These are phyloP conservation scores for Pseudopleuronectes americanus DNA, from an alignment of 2,797 vertebrate genomes.

Conservation along the genomic window DNA sequence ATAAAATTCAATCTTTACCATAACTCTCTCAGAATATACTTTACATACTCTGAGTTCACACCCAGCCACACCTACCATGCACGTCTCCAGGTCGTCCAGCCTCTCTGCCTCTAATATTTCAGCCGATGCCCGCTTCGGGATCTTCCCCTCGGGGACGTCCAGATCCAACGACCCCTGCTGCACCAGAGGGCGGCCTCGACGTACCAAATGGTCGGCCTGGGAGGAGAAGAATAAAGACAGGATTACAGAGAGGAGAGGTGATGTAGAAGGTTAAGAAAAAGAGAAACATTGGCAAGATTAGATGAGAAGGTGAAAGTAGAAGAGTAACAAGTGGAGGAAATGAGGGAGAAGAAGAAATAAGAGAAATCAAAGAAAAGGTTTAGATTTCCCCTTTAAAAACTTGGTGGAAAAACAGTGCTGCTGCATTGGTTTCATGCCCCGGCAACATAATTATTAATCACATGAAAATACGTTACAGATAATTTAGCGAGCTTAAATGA, in stretches of 20 bases:
- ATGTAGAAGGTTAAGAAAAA: background rate
- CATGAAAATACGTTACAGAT: background rate
- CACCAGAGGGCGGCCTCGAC: constrained; percentile 86
- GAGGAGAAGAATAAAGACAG: background rate
- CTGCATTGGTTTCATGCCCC: no score
- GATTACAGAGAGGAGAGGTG: constrained; percentile 1
- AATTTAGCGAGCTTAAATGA: background rate
- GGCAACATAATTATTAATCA: background rate
- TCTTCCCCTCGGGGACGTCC: constrained; percentile 89
- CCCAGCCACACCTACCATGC: constrained; percentile 86
- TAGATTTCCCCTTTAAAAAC: background rate
- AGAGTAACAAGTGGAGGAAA: no score
- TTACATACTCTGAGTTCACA: no score
- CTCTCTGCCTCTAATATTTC: constrained; percentile 92
- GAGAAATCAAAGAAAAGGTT: background rate
- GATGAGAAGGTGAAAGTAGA: background rate
- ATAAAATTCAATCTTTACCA: no score
- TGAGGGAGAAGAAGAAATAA: background rate
- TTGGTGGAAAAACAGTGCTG: no score
- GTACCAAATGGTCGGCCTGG: constrained; percentile 92
- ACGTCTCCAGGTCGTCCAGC: constrained; percentile 93
- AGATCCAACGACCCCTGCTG: constrained; percentile 89
- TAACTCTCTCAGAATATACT: no score
- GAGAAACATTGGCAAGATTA: background rate
- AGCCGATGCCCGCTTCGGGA: constrained; percentile 84